Evolutionary conservation across 1,140 invertebrate genomes (phyloP).

Genomic region (Hyposmocoma kahamanoa): DNA sequence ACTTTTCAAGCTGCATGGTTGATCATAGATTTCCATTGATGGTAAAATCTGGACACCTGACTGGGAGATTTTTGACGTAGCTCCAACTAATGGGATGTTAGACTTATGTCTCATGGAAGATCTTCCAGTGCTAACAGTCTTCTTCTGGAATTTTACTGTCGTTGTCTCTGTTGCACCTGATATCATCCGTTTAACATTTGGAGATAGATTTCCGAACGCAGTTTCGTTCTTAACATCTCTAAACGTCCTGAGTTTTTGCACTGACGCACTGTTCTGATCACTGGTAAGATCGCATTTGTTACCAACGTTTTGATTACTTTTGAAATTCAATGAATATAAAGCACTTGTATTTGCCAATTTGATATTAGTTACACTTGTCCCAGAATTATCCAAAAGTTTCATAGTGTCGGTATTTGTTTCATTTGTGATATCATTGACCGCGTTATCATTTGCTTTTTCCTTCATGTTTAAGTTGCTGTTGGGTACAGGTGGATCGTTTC

Average conservation of each 20-base stretch:
- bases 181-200: conserved; percentile 75
- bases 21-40: conserved; percentile 67
- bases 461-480: conserved; percentile 6
- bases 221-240: conserved; percentile 46
- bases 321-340: conserved; percentile 54
- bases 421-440: not conserved
- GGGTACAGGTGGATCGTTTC: conserved; percentile 57
- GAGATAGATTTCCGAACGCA: conserved; percentile 72
- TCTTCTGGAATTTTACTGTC: conserved; percentile 62
- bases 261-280: conserved; percentile 40
- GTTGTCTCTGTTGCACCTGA: conserved; percentile 71
- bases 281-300: conserved; percentile 39
- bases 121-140: conserved; percentile 51
- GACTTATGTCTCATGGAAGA: conserved; percentile 52
- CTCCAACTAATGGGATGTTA: conserved; percentile 67
- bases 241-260: conserved; percentile 44
- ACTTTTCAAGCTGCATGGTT: conserved; percentile 45
- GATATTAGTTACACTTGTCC: conserved; percentile 60
- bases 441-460: conserved; percentile 12
- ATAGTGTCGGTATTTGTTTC: conserved; percentile 3
- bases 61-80: conserved; percentile 70
- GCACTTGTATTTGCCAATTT: conserved; percentile 59
- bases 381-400: conserved; percentile 44
- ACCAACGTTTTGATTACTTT: conserved; percentile 63
- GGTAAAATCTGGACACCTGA: conserved; percentile 65